Conservation (phyloP, 2,797 vertebrate species). For the Clarias fuscus region DNA sequence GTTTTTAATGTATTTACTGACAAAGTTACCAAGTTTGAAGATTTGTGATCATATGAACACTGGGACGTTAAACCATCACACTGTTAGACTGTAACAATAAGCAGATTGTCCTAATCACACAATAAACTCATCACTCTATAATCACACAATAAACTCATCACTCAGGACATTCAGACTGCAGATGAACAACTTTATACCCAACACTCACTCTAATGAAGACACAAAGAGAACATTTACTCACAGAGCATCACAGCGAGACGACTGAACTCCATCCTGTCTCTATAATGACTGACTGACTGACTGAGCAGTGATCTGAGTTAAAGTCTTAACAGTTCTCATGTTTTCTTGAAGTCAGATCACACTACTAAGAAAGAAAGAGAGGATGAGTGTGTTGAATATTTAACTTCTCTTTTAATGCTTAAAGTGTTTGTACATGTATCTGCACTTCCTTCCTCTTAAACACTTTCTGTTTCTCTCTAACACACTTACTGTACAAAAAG, state of each 20-base stretch:
- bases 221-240: no score
- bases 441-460: neutral
- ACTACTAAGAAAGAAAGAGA: neutral
- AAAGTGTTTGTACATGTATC: neutral
- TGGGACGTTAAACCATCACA: neutral
- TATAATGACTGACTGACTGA: neutral
- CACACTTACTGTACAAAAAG: neutral
- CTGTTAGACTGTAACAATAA: no score
- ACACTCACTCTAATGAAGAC: no score
- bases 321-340: neutral
- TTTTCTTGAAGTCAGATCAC: neutral
- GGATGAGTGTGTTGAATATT: neutral
- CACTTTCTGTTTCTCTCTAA: neutral
- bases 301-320: neutral
- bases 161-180: no score
- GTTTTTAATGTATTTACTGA: neutral
- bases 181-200: no score
- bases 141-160: no score
- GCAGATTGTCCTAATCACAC: no score
- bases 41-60: neutral
- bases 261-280: neutral
- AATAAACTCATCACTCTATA: no score
- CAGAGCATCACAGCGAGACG: no score
- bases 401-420: neutral
- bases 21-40: neutral